Evolutionary conservation across 2,113 vertebrate genomes (phyloP), one percentile per base, ranked within the genome.

Genomic region (Alethe castanea): DNA sequence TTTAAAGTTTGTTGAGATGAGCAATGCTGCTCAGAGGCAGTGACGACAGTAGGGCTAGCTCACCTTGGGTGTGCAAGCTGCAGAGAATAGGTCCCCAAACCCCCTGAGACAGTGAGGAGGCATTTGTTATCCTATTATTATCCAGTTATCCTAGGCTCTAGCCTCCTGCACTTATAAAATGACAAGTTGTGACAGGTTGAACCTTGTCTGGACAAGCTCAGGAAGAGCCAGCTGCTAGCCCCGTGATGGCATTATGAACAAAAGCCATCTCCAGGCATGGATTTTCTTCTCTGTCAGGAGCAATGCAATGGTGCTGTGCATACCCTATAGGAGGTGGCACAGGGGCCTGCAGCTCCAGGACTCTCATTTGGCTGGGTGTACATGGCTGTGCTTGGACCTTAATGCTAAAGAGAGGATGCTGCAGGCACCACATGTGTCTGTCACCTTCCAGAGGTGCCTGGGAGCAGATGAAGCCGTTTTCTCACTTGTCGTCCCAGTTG

Each of bases 1-100:
- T 94, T 94, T 91, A 94, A 94, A 96, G 81, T 95, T 92, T 88
- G 90, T 81, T 0, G 25, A 80, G 87, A 93, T 94, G 93, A 97
- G 83, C 81, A 86, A 81, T 87, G 94, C 66, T 97, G 65, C 92
- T 89, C 35, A 0, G 86, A 89, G 94, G 88, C 52, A 57, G 76
- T 91, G 93, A 95, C 29, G 56, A 82, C 94, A 86, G 64, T 4
- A 61, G 65, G 91, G 64, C 71, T 94, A 84, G 74, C 90, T 92
- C 5, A 19, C 60, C 90, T 92, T 79, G 84, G 86, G 88, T 61
- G 83, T 60, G 17, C 57, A 72, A 47, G 53, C 89, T 82, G 92
- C 70, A 74, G 82, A 73, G 88, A 88, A 88, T 69, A 71, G 77
- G 85, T 85, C 29, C 61, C 25, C 3, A 72, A 91, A 18, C 52